These are phyloP conservation scores for Eurosta solidaginis DNA, from an alignment of 1,140 invertebrate genomes.

Conservation along the genomic window DNA sequence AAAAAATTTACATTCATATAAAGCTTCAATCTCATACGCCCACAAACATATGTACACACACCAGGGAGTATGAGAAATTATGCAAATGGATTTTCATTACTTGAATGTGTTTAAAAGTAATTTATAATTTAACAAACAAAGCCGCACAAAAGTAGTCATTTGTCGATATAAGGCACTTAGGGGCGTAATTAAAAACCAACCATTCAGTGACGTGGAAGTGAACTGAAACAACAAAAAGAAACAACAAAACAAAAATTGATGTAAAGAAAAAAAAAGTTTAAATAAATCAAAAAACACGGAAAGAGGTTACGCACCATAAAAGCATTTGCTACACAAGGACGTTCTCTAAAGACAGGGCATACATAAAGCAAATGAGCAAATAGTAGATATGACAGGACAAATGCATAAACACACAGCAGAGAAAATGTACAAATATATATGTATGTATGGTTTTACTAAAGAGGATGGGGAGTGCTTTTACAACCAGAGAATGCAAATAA, in stretches of 20 bases:
- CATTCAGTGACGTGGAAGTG: background rate
- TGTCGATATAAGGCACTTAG: constrained; percentile 9
- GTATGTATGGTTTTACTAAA: no score
- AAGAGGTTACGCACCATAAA: background rate
- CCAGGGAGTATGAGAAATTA: no score
- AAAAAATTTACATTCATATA: no score
- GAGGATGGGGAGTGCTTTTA: no score
- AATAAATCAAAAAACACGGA: background rate
- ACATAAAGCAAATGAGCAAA: constrained; percentile 19
- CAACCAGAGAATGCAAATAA: no score
- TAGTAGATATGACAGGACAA: constrained; percentile 20
- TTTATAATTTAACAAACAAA: background rate
- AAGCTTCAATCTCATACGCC: no score
- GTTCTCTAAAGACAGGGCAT: background rate
- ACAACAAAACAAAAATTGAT: background rate
- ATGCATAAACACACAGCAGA: no score
- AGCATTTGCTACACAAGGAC: constrained; percentile 1
- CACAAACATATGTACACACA: no score
- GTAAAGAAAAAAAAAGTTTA: background rate
- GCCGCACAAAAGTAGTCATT: background rate
- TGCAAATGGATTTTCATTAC: no score
- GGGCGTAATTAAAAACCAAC: constrained; percentile 18
- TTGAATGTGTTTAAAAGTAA: background rate
- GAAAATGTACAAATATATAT: no score
- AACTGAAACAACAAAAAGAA: background rate